Conservation (phyloP, 2,797 vertebrate species). For the Sardinella longiceps region DNA sequence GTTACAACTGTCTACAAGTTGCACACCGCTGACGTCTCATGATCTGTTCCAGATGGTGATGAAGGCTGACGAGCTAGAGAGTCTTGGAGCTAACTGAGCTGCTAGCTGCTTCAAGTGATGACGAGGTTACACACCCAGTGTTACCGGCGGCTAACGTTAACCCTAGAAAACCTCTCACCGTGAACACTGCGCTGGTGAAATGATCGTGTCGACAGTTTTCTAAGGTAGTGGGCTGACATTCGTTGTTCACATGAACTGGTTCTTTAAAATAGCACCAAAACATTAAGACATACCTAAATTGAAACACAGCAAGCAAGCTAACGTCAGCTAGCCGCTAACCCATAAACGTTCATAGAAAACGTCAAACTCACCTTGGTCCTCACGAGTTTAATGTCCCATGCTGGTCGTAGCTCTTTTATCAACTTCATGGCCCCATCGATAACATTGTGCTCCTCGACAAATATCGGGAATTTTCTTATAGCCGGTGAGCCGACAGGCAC, state of each 20-base stretch:
- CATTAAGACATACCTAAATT: neutral
- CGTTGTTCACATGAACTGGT: neutral
- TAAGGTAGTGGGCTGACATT: neutral
- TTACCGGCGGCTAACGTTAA: neutral
- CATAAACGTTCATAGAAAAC: conserved; percentile 3
- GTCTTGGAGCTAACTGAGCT: neutral
- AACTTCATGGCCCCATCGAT: conserved; percentile 86
- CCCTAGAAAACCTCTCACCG: neutral
- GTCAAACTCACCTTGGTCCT: conserved; percentile 84
- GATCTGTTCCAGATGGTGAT: neutral
- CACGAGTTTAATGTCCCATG: conserved; percentile 80
- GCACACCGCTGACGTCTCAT: neutral
- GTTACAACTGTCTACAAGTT: neutral
- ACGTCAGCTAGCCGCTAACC: conserved; percentile 46
- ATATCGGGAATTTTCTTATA: conserved; percentile 77
- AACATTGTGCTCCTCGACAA: conserved; percentile 85
- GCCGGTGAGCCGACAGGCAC: conserved; percentile 77
- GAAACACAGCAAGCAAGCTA: neutral
- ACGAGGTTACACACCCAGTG: conserved; percentile 19
- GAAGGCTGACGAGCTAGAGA: neutral
- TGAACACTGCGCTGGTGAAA: neutral
- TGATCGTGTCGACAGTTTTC: neutral
- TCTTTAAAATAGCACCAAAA: neutral
- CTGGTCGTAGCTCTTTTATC: conserved; percentile 87
- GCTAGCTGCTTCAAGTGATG: conserved; percentile 15